A percentile compares a stretch with the other conserved stretches of the same genome.
Evolutionary conservation across 2,113 vertebrate species (phyloP).

Genomic region (Eublepharis macularius): DNA sequence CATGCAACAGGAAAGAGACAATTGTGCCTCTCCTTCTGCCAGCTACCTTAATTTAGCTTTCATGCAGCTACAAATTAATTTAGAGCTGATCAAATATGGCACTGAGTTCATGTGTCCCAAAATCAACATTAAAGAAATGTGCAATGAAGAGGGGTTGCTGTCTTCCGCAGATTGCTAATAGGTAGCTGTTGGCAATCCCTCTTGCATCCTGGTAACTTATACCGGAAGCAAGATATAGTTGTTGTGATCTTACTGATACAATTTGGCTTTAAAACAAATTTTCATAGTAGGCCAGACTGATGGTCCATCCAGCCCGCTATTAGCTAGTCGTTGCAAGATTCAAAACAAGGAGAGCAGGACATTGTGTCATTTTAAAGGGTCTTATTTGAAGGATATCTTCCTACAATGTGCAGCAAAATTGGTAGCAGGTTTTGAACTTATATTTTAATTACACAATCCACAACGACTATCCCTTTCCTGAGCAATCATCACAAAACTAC

Average conservation of each 20-base stretch:
- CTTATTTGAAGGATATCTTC: background rate
- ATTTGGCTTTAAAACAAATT: background rate
- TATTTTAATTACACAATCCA: background rate
- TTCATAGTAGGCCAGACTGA: background rate
- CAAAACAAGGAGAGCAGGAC: background rate
- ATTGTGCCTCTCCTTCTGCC: constrained; percentile 37
- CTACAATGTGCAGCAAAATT: fast-evolving
- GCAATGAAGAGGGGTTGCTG: constrained; percentile 28
- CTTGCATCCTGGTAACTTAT: background rate
- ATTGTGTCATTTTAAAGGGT: background rate
- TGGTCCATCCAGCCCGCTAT: background rate
- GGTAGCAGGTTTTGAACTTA: background rate
- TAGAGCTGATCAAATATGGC: constrained; percentile 35
- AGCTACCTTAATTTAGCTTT: constrained; percentile 27
- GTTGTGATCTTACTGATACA: background rate
- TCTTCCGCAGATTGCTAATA: constrained; percentile 25
- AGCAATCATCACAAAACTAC: background rate
- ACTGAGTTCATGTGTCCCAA: constrained; percentile 32
- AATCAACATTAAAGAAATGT: constrained; percentile 34
- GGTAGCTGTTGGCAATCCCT: too few relatives aligned
- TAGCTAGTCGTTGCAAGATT: background rate
- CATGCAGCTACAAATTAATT: constrained; percentile 21
- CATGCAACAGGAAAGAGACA: background rate
- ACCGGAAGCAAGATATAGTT: background rate
- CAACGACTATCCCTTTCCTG: background rate